Base-by-base conservation (phyloP, 2,113 vertebrate genomes). In the Marmota flaviventris region DNA sequence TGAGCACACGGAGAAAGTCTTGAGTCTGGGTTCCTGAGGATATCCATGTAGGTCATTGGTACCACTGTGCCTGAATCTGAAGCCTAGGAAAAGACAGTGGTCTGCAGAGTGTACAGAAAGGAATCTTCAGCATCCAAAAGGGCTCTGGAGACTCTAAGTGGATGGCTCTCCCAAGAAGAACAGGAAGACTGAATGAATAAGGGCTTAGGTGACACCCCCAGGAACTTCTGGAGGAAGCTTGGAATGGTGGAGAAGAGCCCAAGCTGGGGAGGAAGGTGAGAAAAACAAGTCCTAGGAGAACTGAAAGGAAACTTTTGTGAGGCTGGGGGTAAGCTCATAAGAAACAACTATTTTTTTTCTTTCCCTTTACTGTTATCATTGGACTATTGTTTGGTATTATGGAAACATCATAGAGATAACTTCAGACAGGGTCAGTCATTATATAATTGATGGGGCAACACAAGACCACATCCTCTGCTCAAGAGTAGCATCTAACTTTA, bases 141-240 rank as follows among this genome's bases (percentile, higher is more conserved):
- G 37, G 32, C 29, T 95, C 61, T 85, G 22, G 76, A 69, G 58
- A 78, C 45, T n/a, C 14, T 18, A 9, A 16, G 48, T 32, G 32
- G 11, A 25, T 45, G 39, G 7, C 0, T 56, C 45, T 95, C 18
- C 18, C n/a, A 34, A 53, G 53, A 70, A 65, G 34, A 82, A 22
- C 61, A 67, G 82, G 81, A 63, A 12, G 7, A 12, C 8, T 8
- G 12, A 53, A 25, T 4, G 27, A 61, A 13, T 34, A 34, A 61
- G 27, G 39, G 3, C 16, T 42, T 10, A 10, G 4, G 14, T 37
- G 58, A 27, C 18, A 0, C 7, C 7, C 2, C 27, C 7, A 1
- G 2, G 69, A 34, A 70, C 17, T 3, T 45, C 61, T 73, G 67
- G 56, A 75, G 72, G 42, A 73, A 45, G 63, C 48, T 22, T 34